phyloP scores from a whole-genome alignment of 1,140 invertebrate genomes.

The Lasaia peninsularis region DNA sequence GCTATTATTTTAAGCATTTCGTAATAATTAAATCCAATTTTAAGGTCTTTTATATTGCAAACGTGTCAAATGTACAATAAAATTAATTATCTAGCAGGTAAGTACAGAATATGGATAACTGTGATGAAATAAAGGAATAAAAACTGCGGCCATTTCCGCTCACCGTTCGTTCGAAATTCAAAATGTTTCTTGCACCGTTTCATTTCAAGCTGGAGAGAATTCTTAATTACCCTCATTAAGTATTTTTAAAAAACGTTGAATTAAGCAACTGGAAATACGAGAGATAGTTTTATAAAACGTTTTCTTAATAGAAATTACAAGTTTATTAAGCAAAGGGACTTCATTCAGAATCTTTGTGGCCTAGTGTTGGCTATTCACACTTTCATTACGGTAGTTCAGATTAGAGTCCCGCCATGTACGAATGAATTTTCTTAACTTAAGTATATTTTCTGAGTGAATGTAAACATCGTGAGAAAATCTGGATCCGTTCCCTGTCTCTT shows the following conservation, averaged over 20 bases:
- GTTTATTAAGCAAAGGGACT: neutral
- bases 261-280: neutral
- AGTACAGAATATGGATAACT: neutral
- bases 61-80: too few species aligned
- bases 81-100: too few species aligned
- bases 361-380: too few species aligned
- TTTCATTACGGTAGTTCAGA: too few species aligned
- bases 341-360: neutral
- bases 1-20: too few species aligned
- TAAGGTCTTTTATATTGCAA: too few species aligned
- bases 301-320: neutral
- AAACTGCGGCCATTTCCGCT: neutral
- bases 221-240: conserved; percentile 8
- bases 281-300: neutral
- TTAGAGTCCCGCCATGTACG: too few species aligned
- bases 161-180: neutral
- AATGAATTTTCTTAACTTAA: too few species aligned
- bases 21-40: too few species aligned
- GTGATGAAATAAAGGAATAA: neutral
- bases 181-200: neutral
- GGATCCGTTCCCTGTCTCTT: too few species aligned
- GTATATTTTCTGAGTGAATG: too few species aligned
- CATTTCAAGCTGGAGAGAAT: conserved; percentile 3
- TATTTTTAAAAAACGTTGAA: neutral
- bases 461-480: too few species aligned